Evolutionary conservation across 2,888 invertebrate species (phyloP), one percentile per base, ranked within the genome.

Genomic region (Eupithecia abbreviata): DNA sequence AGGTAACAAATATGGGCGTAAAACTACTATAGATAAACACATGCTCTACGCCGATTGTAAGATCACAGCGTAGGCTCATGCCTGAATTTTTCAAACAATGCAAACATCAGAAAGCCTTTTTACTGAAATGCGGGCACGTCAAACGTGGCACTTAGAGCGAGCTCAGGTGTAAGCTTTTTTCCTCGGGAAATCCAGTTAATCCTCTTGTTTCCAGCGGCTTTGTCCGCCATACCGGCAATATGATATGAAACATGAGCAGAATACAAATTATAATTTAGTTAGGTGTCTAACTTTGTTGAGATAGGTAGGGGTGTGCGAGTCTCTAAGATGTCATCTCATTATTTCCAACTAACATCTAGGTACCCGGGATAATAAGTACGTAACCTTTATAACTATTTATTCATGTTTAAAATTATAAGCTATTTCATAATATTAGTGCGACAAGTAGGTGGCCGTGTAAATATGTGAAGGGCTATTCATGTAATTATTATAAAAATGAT

Each of bases 91-190:
- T 51, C 41, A n/a, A n/a, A 51, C 70, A 66, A 55, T 51, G 58
- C 58, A 66, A 65, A 15, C 9, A 73, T 67, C 42, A 43, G 15
- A 74, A 73, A 77, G 42, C 71, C 41, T 77, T 42, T 70, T 70
- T 65, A 66, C 69, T 62, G 55, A 68, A 66, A 77, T 71, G 45
- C 70, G 74, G 72, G 49, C 71, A 45, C 73, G 62, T 77, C 69
- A 76, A 74, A 76, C 75, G 68, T 77, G 66, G 71, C 66, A 69
- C 71, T 72, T 58, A 62, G 30, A 76, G 76, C 75, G 79, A 81
- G 79, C 83, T 76, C 84, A 84, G 84, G 83, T 85, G 85, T 79
- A 77, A 51, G 18, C 55, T 82, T 81, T 79, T 76, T 72, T 75
- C 66, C 77, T 75, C 74, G 72, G 72, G 69, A 80, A 74, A 83